Conservation (phyloP, 2,113 vertebrate species). For the Rostratula benghalensis region DNA sequence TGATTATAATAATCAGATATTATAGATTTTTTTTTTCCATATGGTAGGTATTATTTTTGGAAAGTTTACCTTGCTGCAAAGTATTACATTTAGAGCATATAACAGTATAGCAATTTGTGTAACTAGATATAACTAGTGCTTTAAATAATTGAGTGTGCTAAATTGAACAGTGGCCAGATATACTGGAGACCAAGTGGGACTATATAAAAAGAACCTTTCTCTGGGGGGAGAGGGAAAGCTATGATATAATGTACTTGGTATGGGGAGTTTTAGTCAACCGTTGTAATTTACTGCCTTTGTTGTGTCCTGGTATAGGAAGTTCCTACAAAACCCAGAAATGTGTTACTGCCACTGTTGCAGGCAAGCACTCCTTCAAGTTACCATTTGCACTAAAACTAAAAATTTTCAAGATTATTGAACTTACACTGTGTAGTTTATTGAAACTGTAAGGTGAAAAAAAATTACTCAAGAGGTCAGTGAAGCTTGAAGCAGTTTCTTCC, state of each 20-base stretch:
- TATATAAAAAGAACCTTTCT: neutral
- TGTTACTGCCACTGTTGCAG: neutral
- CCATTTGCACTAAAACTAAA: neutral
- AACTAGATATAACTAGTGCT: neutral
- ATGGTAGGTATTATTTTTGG: neutral
- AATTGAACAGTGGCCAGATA: neutral
- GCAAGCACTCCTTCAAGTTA: neutral
- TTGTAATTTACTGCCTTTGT: neutral
- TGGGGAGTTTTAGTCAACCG: neutral
- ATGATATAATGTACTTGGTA: neutral
- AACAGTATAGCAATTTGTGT: neutral
- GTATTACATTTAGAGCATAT: neutral
- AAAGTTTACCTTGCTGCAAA: neutral
- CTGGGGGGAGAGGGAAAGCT: neutral
- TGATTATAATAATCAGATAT: neutral
- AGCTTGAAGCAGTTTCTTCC: neutral
- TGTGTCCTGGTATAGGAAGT: neutral
- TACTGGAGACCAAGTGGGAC: neutral
- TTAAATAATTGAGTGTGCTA: neutral
- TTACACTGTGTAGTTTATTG: fast-evolving
- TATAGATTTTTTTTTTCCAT: neutral
- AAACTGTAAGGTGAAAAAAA: neutral
- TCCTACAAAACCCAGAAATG: neutral
- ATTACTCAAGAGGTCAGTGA: neutral
- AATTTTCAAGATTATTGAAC: neutral